Base-by-base conservation (phyloP, 2,797 vertebrate species). In the Pseudocheirus occidentalis region DNA sequence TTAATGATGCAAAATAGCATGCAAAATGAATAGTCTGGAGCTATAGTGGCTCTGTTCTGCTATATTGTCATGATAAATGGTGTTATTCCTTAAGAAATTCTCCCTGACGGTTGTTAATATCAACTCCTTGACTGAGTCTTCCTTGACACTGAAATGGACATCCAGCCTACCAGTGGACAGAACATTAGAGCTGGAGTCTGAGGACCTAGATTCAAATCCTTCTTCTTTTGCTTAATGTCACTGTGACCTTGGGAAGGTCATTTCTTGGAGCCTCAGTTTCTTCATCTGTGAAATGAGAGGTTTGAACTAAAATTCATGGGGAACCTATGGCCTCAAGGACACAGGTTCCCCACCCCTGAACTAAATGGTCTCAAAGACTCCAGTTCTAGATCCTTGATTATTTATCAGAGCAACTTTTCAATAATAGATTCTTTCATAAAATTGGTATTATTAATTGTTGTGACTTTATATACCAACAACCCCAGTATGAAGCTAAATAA, bases 51-150 rank as follows among this genome's bases (percentile, higher is more conserved):
- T 54, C 56, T 58, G 50, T 55, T 66, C 29, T 57, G 18, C 40
- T 21, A 34, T 81, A 34, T 56, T 93, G 52, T 40, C 34, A 21
- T 21, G 12, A 66, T 31, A 56, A 90, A 24, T 73, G 90, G 7
- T 29, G 0, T 4, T 31, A 54, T 55, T 93, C 6, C 46, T 55
- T 55, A 92, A 29, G 31, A 50, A 50, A 12, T 90, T 57, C 9
- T 91, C n/a, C 90, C 12, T 92, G 29, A 7, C 92, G 58, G 73
- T 92, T 52, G 52, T 66, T 29, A 27, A 62, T 0, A 40, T 28
- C 27, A 29, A 50, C 40, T 55, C 40, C 34, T 0, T n/a, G 73
- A 73, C 94, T 95, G 58, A 93, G n/a, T 96, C 94, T 92, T 92
- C 56, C 0, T 0, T 97, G 53, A 52, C 0, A 34, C 2, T n/a